Conservation (phyloP, 2,888 invertebrate species). For the Caprella mutica region DNA sequence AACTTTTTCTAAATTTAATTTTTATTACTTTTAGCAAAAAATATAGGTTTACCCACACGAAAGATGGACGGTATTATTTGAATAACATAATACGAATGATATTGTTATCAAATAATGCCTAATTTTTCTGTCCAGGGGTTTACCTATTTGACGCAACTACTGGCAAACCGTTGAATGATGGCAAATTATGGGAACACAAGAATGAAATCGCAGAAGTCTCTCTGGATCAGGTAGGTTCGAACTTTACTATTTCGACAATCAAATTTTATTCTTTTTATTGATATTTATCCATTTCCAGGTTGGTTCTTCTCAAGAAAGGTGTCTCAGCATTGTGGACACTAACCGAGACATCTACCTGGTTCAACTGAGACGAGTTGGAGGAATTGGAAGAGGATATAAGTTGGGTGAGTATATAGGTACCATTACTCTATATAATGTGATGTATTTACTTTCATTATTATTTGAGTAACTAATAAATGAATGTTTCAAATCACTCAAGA, state of each 20-base stretch:
- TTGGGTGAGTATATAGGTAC: slow-evolving; percentile 48
- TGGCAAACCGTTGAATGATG: slow-evolving; percentile 60
- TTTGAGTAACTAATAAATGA: too few relatives aligned
- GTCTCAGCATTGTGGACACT: slow-evolving; percentile 74
- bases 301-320: slow-evolving; percentile 64
- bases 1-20: too few relatives aligned
- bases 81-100: too few relatives aligned
- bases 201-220: slow-evolving; percentile 69
- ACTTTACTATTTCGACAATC: not conserved
- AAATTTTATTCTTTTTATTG: not conserved
- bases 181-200: slow-evolving; percentile 61
- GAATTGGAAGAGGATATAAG: slow-evolving; percentile 55
- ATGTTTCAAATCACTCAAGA: too few relatives aligned
- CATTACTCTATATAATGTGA: too few relatives aligned
- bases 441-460: not conserved
- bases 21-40: too few relatives aligned
- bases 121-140: slow-evolving; percentile 49
- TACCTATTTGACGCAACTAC: slow-evolving; percentile 73
- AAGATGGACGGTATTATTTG: too few relatives aligned
- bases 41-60: too few relatives aligned
- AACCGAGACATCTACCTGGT: slow-evolving; percentile 73
- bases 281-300: slow-evolving; percentile 12
- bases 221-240: slow-evolving; percentile 57
- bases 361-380: slow-evolving; percentile 52
- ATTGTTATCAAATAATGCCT: too few relatives aligned